A percentile compares a stretch with the other conserved stretches of the same genome.
Evolutionary conservation across 2,888 invertebrate species (phyloP).

Genomic region (Drosophila anomalata): DNA sequence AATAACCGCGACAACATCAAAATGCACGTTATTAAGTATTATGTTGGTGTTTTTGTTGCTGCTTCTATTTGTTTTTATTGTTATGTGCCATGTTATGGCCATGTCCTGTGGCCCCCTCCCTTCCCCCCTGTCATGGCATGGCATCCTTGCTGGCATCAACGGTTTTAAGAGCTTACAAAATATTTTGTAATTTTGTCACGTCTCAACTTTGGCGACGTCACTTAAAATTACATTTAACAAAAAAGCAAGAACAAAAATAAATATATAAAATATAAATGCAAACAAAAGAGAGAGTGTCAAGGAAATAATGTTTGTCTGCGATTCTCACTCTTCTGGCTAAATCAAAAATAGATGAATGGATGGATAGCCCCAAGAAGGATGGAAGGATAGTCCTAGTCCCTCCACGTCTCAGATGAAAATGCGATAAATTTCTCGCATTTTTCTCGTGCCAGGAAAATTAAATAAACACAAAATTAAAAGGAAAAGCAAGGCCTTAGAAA

Average conservation of each 20-base stretch:
- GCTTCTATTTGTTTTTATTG: slow-evolving; percentile 61
- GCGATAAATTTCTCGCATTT: neutral
- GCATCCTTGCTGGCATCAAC: slow-evolving; percentile 56
- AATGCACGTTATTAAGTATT: slow-evolving; percentile 73
- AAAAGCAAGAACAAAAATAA: neutral
- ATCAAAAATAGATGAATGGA: slow-evolving; percentile 39
- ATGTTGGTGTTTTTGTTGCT: slow-evolving; percentile 39
- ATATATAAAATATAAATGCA: slow-evolving; percentile 19
- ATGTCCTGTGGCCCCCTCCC: slow-evolving; percentile 33
- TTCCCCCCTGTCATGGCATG: neutral
- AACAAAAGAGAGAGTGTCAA: slow-evolving; percentile 17
- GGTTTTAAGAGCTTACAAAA: slow-evolving; percentile 67
- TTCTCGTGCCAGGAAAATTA: neutral
- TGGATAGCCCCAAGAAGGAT: slow-evolving; percentile 5
- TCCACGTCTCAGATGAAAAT: no score
- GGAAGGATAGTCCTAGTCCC: slow-evolving; percentile 2
- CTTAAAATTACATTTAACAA: slow-evolving; percentile 70
- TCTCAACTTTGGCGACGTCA: slow-evolving; percentile 74
- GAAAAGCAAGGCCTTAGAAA: neutral
- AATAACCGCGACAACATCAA: slow-evolving; percentile 59
- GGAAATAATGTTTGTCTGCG: slow-evolving; percentile 63
- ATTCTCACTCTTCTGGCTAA: slow-evolving; percentile 37
- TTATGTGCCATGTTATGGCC: slow-evolving; percentile 67
- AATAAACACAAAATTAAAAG: neutral
- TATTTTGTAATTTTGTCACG: slow-evolving; percentile 77